Base-by-base conservation (phyloP, 1,140 invertebrate species). In the Drosophila parvula region DNA sequence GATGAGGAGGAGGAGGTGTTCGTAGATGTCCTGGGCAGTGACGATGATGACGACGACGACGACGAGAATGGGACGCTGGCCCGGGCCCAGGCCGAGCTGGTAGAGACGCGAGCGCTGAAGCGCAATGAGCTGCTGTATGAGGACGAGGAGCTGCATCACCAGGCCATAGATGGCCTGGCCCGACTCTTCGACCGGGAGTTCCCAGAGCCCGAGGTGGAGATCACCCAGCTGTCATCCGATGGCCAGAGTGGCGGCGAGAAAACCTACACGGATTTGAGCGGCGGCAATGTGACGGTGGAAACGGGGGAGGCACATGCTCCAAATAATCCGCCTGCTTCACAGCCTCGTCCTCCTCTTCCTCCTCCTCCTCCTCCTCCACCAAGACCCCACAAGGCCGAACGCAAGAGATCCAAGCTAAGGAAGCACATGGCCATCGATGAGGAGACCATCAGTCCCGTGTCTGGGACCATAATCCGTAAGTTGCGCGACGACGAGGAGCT, bases 391-490 rank as follows among this genome's bases (percentile, higher is more conserved):
- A 92, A 86, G 58, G 14, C 73, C 4, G 79, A 92, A 12, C 94
- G 95, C 30, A 94, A 94, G 71, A 93, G 93, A 55, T 94, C 95
- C 92, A 95, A 94, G 14, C 95, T 96, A 1, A 93, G 97, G 22
- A 95, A 96, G 73, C 91, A 91, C 41, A 93, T 98, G 27, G 96
- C 96, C 79, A 97, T 98, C 91, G 97, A 99, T 92, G 98, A 99
- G 92, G 97, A 98, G 91, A 99, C 97, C 85, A 97, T 96, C 47
- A 99, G 98, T n/a, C 98, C 98, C 0, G 98, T 99, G 1, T 99
- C 98, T 3, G 98, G 98, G 1, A 99, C 98, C 7, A 98, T 99
- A 61, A 99, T 99, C 78, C 92, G 95, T 14, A 95, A 96, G 82
- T 89, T 97, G 36, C 94, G 95, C 8, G 96, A 96, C 27, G 97